These are phyloP conservation scores for Montifringilla adamsi DNA, from an alignment of 2,113 vertebrate species.

Conservation along the genomic window DNA sequence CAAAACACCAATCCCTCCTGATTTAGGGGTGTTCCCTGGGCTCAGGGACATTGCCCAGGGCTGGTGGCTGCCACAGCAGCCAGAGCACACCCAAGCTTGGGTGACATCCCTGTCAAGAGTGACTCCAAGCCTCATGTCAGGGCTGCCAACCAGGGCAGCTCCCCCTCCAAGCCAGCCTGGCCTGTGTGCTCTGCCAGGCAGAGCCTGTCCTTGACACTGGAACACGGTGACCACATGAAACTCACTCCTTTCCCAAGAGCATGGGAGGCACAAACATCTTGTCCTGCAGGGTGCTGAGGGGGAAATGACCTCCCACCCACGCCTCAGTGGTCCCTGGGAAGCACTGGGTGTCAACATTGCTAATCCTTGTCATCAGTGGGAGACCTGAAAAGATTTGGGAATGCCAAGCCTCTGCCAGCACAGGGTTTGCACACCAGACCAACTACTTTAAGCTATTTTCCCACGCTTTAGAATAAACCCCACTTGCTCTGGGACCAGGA, in stretches of 20 bases:
- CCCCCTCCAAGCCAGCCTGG: fast-evolving
- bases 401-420: not conserved
- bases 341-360: not conserved
- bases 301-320: not conserved
- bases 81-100: not conserved
- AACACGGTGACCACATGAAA: fast-evolving
- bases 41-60: not conserved
- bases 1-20: not conserved
- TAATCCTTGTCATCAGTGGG: not conserved
- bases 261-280: not conserved
- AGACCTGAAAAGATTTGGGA: not conserved
- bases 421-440: not conserved
- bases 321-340: fast-evolving
- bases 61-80: not conserved
- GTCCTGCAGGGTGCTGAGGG: not conserved
- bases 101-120: not conserved
- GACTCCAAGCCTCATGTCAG: not conserved
- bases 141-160: not conserved
- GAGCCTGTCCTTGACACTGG: not conserved
- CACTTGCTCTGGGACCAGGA: not conserved
- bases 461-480: not conserved
- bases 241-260: fast-evolving
- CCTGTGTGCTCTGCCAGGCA: not conserved
- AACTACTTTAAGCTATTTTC: not conserved
- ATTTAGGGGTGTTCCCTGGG: not conserved